Evolutionary conservation across 2,888 invertebrate species (phyloP).

Genomic region (Dynastes hyllus): DNA sequence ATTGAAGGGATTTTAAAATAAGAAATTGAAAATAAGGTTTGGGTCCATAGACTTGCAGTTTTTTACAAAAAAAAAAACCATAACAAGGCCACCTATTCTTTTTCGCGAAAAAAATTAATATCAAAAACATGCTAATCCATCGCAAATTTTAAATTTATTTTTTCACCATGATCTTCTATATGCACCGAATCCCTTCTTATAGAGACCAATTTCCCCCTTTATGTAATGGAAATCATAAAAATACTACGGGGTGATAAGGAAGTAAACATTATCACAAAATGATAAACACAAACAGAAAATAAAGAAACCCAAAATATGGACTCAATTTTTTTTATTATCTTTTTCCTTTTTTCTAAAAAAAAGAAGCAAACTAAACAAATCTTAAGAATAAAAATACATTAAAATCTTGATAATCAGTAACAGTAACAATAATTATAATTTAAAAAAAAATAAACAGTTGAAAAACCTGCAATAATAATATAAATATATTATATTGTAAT

Average conservation of each 20-base stretch:
- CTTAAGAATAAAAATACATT: slow-evolving; percentile 42
- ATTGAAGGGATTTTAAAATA: too few relatives aligned
- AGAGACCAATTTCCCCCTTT: too few relatives aligned
- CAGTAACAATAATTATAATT: slow-evolving; percentile 7
- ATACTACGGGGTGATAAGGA: not conserved
- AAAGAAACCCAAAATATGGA: slow-evolving; percentile 50
- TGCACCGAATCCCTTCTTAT: too few relatives aligned
- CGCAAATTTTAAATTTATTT: too few relatives aligned
- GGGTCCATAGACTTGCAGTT: too few relatives aligned
- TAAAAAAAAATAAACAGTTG: slow-evolving; percentile 37
- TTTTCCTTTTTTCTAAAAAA: slow-evolving; percentile 17
- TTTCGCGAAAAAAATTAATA: too few relatives aligned
- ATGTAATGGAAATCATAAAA: too few relatives aligned
- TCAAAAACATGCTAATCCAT: too few relatives aligned
- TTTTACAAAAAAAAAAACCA: too few relatives aligned
- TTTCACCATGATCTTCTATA: too few relatives aligned
- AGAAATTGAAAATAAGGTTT: too few relatives aligned
- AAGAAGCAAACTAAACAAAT: slow-evolving; percentile 37
- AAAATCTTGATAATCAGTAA: slow-evolving; percentile 8
- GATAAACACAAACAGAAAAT: slow-evolving; percentile 30
- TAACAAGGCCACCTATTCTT: too few relatives aligned
- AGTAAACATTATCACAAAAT: not conserved
- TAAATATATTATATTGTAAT: not conserved
- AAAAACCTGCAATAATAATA: slow-evolving; percentile 29
- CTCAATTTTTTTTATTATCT: slow-evolving; percentile 47